Conservation (phyloP, 2,113 vertebrate species). For the Nothobranchius kuhntae region DNA sequence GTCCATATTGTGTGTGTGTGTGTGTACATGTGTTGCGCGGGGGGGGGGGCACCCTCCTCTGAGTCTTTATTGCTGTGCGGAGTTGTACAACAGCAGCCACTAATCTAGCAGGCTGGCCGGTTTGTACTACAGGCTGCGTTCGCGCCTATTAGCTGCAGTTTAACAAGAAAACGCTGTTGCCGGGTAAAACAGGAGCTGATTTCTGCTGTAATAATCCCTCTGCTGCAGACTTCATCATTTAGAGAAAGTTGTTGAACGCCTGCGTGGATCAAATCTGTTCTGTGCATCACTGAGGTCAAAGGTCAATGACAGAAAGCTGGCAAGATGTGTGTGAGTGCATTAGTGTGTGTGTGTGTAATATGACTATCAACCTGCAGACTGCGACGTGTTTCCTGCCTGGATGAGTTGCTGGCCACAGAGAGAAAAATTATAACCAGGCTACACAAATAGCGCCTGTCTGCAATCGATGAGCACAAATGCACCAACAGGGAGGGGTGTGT, state of each 20-base stretch:
- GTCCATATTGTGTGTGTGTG: neutral
- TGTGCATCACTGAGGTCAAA: conserved; percentile 37
- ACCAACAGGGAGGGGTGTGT: conserved; percentile 58
- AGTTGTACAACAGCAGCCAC: conserved; percentile 65
- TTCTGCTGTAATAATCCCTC: conserved; percentile 35
- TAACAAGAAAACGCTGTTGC: conserved; percentile 59
- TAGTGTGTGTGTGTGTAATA: neutral
- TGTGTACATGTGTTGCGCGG: conserved; percentile 24
- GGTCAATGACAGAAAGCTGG: conserved; percentile 9
- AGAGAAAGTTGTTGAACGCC: conserved; percentile 13
- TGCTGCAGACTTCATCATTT: conserved; percentile 44
- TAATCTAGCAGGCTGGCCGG: conserved; percentile 61
- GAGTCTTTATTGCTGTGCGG: conserved; percentile 66
- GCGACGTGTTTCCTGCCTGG: conserved; percentile 40
- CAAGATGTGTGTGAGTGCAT: neutral
- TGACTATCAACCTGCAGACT: conserved; percentile 12
- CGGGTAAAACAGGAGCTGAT: conserved; percentile 38
- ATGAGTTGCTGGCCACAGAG: conserved; percentile 43
- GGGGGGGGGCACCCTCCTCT: conserved; percentile 55
- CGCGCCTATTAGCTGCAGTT: conserved; percentile 65
- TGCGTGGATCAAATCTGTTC: conserved; percentile 5
- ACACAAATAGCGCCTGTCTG: conserved; percentile 68
- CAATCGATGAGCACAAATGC: conserved; percentile 77
- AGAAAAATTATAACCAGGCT: conserved; percentile 72
- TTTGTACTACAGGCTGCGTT: conserved; percentile 46